Evolutionary conservation across 2,888 invertebrate genomes (phyloP).

Genomic region (Trypoxylon attenuatum): DNA sequence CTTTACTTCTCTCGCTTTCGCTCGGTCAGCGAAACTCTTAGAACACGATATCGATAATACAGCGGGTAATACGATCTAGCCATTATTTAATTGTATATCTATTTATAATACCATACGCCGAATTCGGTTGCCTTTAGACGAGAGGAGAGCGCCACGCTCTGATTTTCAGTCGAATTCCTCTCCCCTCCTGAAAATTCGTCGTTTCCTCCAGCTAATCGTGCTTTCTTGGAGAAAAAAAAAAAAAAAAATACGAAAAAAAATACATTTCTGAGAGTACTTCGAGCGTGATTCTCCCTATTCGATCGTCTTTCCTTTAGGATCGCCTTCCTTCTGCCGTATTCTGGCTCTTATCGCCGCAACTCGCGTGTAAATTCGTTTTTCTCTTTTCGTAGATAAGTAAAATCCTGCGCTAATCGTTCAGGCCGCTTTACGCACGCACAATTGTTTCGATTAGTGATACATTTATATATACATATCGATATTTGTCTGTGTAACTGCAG

Average conservation of each 20-base stretch:
- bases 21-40: constrained; percentile 23
- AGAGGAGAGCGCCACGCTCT: constrained; percentile 4
- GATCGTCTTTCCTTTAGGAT: neutral
- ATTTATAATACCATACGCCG: constrained; percentile 22
- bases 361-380: constrained; percentile 27
- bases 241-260: no score
- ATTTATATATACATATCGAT: constrained; percentile 10
- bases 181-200: no score
- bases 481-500: neutral
- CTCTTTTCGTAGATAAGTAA: constrained; percentile 29
- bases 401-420: constrained; percentile 22
- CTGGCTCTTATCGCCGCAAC: constrained; percentile 3
- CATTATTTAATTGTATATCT: constrained; percentile 40
- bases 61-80: constrained; percentile 38
- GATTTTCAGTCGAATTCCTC: no score
- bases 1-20: no score
- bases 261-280: no score
- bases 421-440: constrained; percentile 1
- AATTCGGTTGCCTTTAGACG: constrained; percentile 1
- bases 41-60: constrained; percentile 40
- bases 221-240: no score
- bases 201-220: no score
- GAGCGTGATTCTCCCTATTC: no score
- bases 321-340: neutral
- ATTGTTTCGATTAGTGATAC: constrained; percentile 14